Percentiles rank a stretch among this genome's conserved stretches.
Evolutionary conservation across 2,888 invertebrate species (phyloP).

Genomic region (Drepana falcataria): DNA sequence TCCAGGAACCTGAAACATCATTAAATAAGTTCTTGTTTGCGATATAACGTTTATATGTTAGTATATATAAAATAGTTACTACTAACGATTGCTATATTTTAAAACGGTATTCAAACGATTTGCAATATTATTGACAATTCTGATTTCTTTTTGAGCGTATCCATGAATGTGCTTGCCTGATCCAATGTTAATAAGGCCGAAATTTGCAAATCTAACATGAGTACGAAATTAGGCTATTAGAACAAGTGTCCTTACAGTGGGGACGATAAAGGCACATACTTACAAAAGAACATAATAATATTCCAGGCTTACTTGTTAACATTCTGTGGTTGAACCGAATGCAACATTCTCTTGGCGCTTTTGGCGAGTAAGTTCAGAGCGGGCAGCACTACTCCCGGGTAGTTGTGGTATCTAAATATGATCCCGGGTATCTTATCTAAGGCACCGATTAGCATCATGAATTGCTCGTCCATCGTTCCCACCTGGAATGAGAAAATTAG

Average conservation of each 20-base stretch:
- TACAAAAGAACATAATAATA: not conserved
- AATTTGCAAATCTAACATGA: too few species aligned
- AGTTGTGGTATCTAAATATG: conserved; percentile 86
- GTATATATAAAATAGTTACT: too few species aligned
- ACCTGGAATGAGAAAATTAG: conserved; percentile 47
- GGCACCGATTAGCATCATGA: conserved; percentile 80
- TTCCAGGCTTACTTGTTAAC: conserved; percentile 67
- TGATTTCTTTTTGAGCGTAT: too few species aligned
- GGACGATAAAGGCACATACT: conserved; percentile 2
- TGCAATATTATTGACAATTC: too few species aligned
- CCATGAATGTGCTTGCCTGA: too few species aligned
- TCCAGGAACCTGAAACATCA: conserved; percentile 76
- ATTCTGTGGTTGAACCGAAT: conserved; percentile 79
- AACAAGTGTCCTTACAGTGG: too few species aligned
- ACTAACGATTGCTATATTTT: too few species aligned
- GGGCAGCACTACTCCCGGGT: conserved; percentile 87
- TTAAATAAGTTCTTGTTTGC: not conserved
- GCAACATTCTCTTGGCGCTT: conserved; percentile 84
- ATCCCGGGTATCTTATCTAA: conserved; percentile 84
- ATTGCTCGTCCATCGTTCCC: conserved; percentile 59
- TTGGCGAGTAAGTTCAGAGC: conserved; percentile 82
- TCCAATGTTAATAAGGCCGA: too few species aligned
- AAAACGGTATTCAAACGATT: too few species aligned
- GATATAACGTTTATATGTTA: too few species aligned
- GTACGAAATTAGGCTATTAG: too few species aligned